Evolutionary conservation across 2,797 vertebrate species (phyloP).

Genomic region (Danio tinwini): DNA sequence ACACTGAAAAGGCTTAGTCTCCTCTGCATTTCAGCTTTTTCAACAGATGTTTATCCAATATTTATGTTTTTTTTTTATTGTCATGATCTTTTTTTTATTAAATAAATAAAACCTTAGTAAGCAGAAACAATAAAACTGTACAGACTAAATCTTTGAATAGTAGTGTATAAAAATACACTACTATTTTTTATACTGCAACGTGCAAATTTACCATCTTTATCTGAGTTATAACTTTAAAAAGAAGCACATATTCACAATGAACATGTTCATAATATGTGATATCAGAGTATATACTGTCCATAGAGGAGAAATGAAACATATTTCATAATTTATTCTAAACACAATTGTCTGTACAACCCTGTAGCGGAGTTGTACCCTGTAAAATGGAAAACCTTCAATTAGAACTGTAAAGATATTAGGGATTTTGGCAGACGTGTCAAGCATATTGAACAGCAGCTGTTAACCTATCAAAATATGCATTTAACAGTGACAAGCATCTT

Average conservation of each 20-base stretch:
- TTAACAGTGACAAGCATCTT: background rate
- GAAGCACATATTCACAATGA: background rate
- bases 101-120: too few relatives aligned
- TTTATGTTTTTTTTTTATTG: too few relatives aligned
- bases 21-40: too few relatives aligned
- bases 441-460: background rate
- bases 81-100: too few relatives aligned
- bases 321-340: background rate
- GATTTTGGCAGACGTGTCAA: background rate
- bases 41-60: too few relatives aligned
- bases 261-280: conserved; percentile 5
- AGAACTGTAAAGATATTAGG: background rate
- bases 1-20: too few relatives aligned
- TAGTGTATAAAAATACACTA: too few relatives aligned
- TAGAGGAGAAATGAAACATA: background rate
- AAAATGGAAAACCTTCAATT: too few relatives aligned
- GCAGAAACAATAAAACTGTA: too few relatives aligned
- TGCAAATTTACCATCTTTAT: background rate
- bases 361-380: background rate
- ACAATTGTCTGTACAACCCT: background rate
- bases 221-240: background rate
- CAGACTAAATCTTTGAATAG: too few relatives aligned
- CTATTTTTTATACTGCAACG: background rate
- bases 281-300: background rate
- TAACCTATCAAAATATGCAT: conserved; percentile 4